Evolutionary conservation across 2,797 vertebrate genomes (phyloP).

Genomic region (Sebastes jordani): DNA sequence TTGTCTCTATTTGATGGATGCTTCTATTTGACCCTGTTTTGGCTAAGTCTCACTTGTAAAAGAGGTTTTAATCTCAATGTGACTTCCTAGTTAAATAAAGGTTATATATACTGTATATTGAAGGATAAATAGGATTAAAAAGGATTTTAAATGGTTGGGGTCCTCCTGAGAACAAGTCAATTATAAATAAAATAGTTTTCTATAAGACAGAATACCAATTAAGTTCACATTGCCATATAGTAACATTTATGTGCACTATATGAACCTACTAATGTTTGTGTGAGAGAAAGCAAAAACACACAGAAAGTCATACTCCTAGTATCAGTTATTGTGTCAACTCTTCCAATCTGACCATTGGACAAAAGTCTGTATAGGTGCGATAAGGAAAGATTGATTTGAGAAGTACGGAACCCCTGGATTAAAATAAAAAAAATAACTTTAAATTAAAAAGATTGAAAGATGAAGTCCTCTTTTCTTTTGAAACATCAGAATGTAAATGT

Average conservation of each 20-base stretch:
- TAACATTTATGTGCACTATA: neutral
- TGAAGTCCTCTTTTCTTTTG: neutral
- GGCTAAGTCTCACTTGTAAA: no score
- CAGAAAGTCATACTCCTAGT: neutral
- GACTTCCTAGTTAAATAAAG: no score
- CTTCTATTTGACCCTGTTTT: no score
- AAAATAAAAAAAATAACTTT: neutral
- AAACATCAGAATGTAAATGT: accelerated
- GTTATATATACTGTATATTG: neutral
- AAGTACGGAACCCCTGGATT: no score
- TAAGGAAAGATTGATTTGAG: neutral
- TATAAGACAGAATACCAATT: neutral
- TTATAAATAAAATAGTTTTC: neutral
- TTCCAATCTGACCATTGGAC: neutral
- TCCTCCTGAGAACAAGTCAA: neutral
- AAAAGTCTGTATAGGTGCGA: neutral
- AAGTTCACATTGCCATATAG: neutral
- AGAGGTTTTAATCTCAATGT: no score
- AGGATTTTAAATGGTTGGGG: neutral
- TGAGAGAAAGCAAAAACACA: neutral
- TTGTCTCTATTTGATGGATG: no score
- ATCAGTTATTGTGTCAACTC: neutral
- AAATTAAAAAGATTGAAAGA: neutral
- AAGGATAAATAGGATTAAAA: neutral
- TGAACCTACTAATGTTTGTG: neutral